Base-by-base conservation (phyloP, 1,140 invertebrate species). In the Armadillidium nasatum region DNA sequence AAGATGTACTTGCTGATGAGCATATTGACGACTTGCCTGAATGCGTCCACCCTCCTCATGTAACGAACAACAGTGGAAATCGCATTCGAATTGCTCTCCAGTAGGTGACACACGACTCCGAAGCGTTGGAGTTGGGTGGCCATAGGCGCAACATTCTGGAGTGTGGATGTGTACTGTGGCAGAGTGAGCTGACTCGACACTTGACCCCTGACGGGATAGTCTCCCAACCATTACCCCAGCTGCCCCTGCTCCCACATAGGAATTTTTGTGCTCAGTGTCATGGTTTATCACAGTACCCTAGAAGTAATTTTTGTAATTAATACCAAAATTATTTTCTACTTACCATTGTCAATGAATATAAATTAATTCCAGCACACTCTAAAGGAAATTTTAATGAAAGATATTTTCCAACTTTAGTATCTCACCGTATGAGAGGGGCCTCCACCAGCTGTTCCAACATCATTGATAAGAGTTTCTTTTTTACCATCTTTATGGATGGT, bases 21-120 rank as follows among this genome's bases (percentile, higher is more conserved):
- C 69, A 13, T 77, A 71, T 43, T 73, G 71, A 23, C 75, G 72
- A 75, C 76, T 60, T 92, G 93, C 82, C 95, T 95, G 82, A 92
- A 90, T 76, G 67, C 79, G 79, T 44, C 93, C 89, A 0, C 93
- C 93, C 85, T 95, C 93, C 84, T 95, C 93, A 87, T 96, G 94
- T 76, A 96, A 87, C 44, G 94, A 92, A 85, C 94, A 95, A 85
- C 94, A 97, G 85, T 96, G 94, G 85, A 96, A 96, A 85, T 96
- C 94, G 86, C 94, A 96, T 83, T 95, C 93, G 69, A 45, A 88
- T 88, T 80, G 77, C 11, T 80, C 77, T 46, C 75, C 87, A 86
- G 76, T 88, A 86, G 83, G 88, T 86, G 81, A 81, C 33, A 76
- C 75, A 11, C 77, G 71, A 71, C 71, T 76, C 71, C 77, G 76